A percentile compares a stretch with the other conserved stretches of the same genome.
Conservation (phyloP, 2,888 invertebrate genomes). For the Atherix ibis region DNA sequence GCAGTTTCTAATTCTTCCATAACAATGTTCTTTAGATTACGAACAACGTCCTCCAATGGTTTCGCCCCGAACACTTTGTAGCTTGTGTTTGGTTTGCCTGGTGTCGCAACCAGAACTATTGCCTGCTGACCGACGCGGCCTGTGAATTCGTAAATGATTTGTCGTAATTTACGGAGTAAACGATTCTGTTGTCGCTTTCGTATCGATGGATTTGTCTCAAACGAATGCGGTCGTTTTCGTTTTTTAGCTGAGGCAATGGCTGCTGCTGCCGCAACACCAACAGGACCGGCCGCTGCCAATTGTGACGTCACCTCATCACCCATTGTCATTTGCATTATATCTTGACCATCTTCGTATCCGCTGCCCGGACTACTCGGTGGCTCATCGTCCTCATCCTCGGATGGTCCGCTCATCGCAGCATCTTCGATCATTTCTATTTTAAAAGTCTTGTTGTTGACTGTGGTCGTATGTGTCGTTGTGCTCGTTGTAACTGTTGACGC, state of each 20-base stretch:
- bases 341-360: slow-evolving; percentile 61
- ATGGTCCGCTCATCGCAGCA: slow-evolving; percentile 42
- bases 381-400: slow-evolving; percentile 75
- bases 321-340: slow-evolving; percentile 71
- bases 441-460: slow-evolving; percentile 34
- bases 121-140: slow-evolving; percentile 96
- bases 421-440: slow-evolving; percentile 57
- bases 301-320: slow-evolving; percentile 93
- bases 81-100: slow-evolving; percentile 89
- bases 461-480: slow-evolving; percentile 18
- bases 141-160: slow-evolving; percentile 93
- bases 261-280: slow-evolving; percentile 92
- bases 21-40: slow-evolving; percentile 76
- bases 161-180: slow-evolving; percentile 69
- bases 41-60: slow-evolving; percentile 89
- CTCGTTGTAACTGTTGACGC: slow-evolving; percentile 28
- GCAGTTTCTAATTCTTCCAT: slow-evolving; percentile 92
- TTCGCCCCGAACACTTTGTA: slow-evolving; percentile 96
- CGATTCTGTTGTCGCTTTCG: slow-evolving; percentile 91
- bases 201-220: slow-evolving; percentile 94
- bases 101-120: slow-evolving; percentile 87
- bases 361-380: slow-evolving; percentile 68
- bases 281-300: slow-evolving; percentile 91
- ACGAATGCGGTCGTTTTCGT: slow-evolving; percentile 85
- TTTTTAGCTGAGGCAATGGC: slow-evolving; percentile 93